phyloP scores from a whole-genome alignment of 2,113 vertebrate species.

The Orcinus orca region DNA sequence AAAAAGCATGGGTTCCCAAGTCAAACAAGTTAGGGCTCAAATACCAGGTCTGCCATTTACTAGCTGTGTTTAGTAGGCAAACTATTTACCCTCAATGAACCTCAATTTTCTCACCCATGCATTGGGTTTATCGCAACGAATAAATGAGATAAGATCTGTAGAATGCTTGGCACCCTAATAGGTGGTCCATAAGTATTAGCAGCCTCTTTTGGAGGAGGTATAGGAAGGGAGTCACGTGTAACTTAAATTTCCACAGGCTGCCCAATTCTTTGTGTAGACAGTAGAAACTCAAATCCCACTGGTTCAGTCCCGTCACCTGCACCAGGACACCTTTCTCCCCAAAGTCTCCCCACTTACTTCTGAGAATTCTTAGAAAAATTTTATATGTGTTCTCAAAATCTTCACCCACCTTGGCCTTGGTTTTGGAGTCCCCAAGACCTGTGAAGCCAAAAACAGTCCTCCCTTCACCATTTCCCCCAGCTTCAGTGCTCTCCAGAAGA shows the following conservation, averaged over 20 bases:
- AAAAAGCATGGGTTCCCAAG: not conserved
- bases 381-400: not conserved
- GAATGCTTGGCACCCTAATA: not conserved
- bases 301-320: not conserved
- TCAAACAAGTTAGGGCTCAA: not conserved
- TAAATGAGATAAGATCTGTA: not conserved
- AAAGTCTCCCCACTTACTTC: not conserved
- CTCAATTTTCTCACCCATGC: not conserved
- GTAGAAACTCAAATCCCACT: not conserved
- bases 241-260: not conserved
- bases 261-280: not conserved
- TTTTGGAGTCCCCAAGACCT: not conserved
- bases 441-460: not conserved
- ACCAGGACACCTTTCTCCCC: not conserved
- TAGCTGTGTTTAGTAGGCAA: not conserved
- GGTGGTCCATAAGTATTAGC: not conserved
- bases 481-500: not conserved
- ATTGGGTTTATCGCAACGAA: not conserved
- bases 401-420: not conserved
- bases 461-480: not conserved
- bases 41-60: not conserved
- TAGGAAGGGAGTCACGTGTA: not conserved
- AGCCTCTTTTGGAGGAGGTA: not conserved
- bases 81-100: not conserved
- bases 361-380: not conserved